Percentiles rank a stretch among this genome's conserved stretches.
Conservation (phyloP, 2,797 vertebrate species). For the Brachyalestes nurse region DNA sequence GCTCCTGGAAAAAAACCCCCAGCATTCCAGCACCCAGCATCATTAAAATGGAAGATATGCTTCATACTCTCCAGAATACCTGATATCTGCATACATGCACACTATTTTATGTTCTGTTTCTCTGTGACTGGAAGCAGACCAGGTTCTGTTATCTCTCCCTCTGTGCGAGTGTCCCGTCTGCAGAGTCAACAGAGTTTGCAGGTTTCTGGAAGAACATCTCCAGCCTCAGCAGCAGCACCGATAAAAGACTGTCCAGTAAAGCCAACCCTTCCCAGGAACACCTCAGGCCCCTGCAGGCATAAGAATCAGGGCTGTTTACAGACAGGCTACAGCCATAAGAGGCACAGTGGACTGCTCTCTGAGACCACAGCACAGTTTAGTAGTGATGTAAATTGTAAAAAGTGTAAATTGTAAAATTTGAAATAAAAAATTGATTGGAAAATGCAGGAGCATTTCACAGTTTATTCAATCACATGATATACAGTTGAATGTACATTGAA, state of each 20-base stretch:
- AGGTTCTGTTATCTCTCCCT: constrained; percentile 15
- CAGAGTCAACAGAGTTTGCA: neutral
- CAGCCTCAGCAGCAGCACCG: constrained; percentile 81
- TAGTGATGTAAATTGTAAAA: too few species aligned
- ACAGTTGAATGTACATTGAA: too few species aligned
- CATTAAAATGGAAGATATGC: neutral
- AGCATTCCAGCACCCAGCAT: neutral
- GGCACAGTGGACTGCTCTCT: neutral
- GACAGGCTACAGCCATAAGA: neutral
- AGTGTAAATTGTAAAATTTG: too few species aligned
- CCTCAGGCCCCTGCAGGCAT: constrained; percentile 81
- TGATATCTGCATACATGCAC: neutral
- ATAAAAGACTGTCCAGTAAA: constrained; percentile 87
- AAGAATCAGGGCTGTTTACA: neutral
- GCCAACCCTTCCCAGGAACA: constrained; percentile 88
- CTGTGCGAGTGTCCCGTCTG: constrained; percentile 25
- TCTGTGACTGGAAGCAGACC: neutral
- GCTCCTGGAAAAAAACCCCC: neutral
- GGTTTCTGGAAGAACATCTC: constrained; percentile 62
- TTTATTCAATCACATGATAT: too few species aligned
- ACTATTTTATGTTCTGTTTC: neutral
- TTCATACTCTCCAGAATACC: neutral
- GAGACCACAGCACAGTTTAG: too few species aligned
- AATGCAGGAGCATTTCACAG: too few species aligned
- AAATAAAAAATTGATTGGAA: too few species aligned